Base-by-base conservation (phyloP, 2,113 vertebrate genomes). In the Megalops atlanticus region DNA sequence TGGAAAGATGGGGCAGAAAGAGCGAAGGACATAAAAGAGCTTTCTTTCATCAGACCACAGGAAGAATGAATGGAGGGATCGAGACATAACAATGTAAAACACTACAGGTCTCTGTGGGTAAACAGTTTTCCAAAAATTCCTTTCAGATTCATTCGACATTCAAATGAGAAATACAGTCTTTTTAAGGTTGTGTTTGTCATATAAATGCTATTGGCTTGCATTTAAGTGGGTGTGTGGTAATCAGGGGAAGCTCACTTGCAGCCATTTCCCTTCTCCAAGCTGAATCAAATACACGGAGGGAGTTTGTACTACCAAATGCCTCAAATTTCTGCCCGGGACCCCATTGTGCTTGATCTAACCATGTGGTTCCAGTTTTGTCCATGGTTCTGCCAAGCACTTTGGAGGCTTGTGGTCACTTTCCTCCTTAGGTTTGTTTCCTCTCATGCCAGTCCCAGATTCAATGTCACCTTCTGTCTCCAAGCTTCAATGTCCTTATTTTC, bases 261-360 rank as follows among this genome's bases (percentile, higher is more conserved):
- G n/a, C n/a, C n/a, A n/a, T n/a, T n/a, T n/a, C n/a, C n/a, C n/a
- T n/a, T n/a, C n/a, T n/a, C n/a, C n/a, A n/a, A n/a, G n/a, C n/a
- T n/a, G n/a, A 49, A 49, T 21, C 18, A 54, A 54, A 24, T 2
- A 1, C 18, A 24, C 24, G 6, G 18, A 6, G 2, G 49, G 18
- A 16, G 24, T 54, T 54, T 3, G 16, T 21, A n/a, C 58, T 64
- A 10, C 24, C 1, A 8, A n/a, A 11, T 24, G 58, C n/a, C 58
- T 64, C 58, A 8, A 24, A 7, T 72, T 58, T 74, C 85, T 83
- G 92, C 92, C 89, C 90, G 88, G 84, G 92, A 90, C 93, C 8
- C 92, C 93, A 94, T 95, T 95, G 94, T 95, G 94, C 94, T 95
- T 95, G 94, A 95, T 95, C 93, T 95, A 95, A 95, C 94, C 93